Base-by-base conservation (phyloP, 1,140 invertebrate genomes). In the Heliconius himera region DNA sequence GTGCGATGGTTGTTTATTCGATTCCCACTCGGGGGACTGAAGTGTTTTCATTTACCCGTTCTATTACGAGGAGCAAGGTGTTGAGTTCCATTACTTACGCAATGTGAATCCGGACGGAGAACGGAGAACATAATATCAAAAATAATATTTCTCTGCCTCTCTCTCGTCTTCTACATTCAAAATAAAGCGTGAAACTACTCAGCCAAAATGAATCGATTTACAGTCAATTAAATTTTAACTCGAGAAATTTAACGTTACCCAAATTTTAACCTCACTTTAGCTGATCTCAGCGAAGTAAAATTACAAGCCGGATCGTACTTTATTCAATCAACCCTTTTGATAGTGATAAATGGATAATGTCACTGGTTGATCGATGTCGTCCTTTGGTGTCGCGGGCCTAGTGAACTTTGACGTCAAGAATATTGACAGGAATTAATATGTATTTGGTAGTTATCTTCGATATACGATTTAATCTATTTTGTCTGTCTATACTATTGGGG, bases 271-370 rank as follows among this genome's bases (percentile, higher is more conserved):
- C 54, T 66, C 36, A 36, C 29, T 38, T 22, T 13, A 13, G 54
- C 46, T 70, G 75, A 70, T 76, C 41, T 70, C 38, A 5, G 70
- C 36, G n/a, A 70, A 80, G 74, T 51, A 73, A 78, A 81, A 60
- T 77, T 79, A 83, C 82, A 82, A 77, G 33, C 18, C 51, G 36
- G 82, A 60, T 76, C 80, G 81, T 74, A 85, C 83, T 74, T 84
- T 87, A 87, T 91, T 91, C 85, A 86, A 89, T 91, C 86, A 89
- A 88, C 84, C 88, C 85, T 82, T 89, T 85, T 84, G 86, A 88
- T 85, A 83, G 81, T 90, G 88, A 90, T 91, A 89, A 90, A 91
- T 89, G 85, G 83, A 83, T 83, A 82, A 83, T 81, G 88, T 89
- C 87, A 86, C 33, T 79, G 51, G 9, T 78, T 88, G 88, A 90